A percentile compares a stretch with the other conserved stretches of the same genome.
Conservation (phyloP, 2,888 invertebrate genomes). For the Plebejus argus region DNA sequence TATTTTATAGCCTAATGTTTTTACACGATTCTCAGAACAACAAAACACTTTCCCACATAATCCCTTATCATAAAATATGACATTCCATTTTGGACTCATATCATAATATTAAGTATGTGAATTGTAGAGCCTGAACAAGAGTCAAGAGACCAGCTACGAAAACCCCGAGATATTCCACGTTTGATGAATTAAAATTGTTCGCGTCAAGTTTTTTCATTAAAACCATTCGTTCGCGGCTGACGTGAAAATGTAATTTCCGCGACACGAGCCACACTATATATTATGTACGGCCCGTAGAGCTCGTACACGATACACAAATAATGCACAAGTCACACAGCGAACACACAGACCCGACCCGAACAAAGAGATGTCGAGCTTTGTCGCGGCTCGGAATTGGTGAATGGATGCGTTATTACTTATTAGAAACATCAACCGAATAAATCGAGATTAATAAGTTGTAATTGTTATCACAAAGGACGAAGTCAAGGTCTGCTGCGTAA, state of each 20-base stretch:
- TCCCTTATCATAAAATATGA: no score
- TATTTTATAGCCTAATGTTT: no score
- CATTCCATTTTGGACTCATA: no score
- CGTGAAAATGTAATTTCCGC: constrained; percentile 14
- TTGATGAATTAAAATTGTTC: constrained; percentile 18
- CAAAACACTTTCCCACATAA: no score
- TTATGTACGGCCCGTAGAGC: not conserved
- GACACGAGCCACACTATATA: not conserved
- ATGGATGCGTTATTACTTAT: no score
- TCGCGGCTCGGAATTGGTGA: not conserved
- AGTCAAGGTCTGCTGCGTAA: not conserved
- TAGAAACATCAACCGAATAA: not conserved
- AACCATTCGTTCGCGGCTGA: not conserved
- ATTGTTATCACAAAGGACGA: not conserved
- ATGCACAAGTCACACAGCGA: not conserved
- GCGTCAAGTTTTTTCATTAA: constrained; percentile 14
- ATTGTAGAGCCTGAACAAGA: not conserved
- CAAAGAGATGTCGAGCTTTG: not conserved
- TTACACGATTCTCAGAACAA: no score
- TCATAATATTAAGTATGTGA: not conserved
- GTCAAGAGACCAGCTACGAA: not conserved
- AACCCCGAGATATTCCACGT: not conserved
- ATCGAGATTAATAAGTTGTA: not conserved
- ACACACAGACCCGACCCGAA: not conserved
- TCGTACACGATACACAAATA: not conserved